Percentiles rank a stretch among this genome's conserved stretches.
Evolutionary conservation across 2,113 vertebrate species (phyloP).

Genomic region (Stegostoma tigrinum): DNA sequence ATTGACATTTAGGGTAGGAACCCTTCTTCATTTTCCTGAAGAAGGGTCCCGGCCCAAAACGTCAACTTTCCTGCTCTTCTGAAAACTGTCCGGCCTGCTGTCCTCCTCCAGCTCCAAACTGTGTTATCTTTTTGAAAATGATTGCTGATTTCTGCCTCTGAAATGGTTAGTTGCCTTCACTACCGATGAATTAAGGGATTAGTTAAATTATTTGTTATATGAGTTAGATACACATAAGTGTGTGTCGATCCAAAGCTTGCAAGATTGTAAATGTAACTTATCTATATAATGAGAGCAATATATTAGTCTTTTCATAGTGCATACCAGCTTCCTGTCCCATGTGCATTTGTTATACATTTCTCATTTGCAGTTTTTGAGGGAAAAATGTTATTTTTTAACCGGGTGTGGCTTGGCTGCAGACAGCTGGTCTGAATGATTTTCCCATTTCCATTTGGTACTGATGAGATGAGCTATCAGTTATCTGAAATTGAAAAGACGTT

Average conservation of each 20-base stretch:
- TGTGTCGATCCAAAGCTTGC: not conserved
- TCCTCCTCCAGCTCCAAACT: no score
- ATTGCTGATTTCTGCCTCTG: not conserved
- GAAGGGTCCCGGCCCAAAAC: no score
- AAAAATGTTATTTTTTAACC: no score
- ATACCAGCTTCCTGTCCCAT: not conserved
- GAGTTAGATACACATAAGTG: not conserved
- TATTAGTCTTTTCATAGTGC: not conserved
- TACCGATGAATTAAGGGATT: not conserved
- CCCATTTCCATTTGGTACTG: constrained; percentile 20
- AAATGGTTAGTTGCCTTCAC: not conserved
- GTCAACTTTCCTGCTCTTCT: no score
- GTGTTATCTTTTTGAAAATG: not conserved
- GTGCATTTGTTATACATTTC: not conserved
- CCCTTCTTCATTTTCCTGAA: no score
- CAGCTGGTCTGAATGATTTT: not conserved
- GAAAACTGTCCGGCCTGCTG: no score
- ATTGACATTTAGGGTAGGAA: no score
- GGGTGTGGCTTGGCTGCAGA: not conserved
- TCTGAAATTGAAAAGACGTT: constrained; percentile 35
- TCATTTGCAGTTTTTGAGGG: not conserved
- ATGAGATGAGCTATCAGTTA: constrained; percentile 30
- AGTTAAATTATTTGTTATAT: not conserved
- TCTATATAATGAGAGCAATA: no score
- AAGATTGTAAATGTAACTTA: no score